Percentiles rank a stretch among this genome's conserved stretches.
phyloP scores from a whole-genome alignment of 1,140 invertebrate genomes.

The Lethrus apterus region DNA sequence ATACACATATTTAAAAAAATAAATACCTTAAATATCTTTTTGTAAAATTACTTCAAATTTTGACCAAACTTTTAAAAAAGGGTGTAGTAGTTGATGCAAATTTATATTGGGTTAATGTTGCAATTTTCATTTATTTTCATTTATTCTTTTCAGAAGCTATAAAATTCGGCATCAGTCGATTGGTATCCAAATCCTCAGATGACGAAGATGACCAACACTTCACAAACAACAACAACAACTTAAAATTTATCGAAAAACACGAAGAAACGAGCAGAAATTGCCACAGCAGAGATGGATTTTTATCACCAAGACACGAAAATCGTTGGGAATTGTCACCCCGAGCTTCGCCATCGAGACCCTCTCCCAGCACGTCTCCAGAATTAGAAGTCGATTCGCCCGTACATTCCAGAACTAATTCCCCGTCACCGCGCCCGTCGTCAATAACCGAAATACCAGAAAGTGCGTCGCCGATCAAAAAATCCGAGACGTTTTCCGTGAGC shows the following conservation, averaged over 20 bases:
- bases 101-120: not conserved
- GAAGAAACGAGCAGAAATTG: slow-evolving; percentile 23
- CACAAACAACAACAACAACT: slow-evolving; percentile 37
- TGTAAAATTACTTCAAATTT: too few species aligned
- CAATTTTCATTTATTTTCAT: not conserved
- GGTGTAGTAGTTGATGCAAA: too few species aligned
- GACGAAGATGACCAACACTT: slow-evolving; percentile 43
- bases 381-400: slow-evolving; percentile 63
- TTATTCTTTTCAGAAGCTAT: slow-evolving; percentile 55
- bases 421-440: slow-evolving; percentile 45
- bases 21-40: too few species aligned
- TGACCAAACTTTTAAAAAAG: too few species aligned
- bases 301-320: slow-evolving; percentile 7
- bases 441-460: slow-evolving; percentile 41
- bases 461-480: slow-evolving; percentile 53
- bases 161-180: slow-evolving; percentile 63
- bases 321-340: slow-evolving; percentile 10
- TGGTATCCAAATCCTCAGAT: slow-evolving; percentile 55
- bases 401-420: slow-evolving; percentile 43
- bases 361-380: slow-evolving; percentile 52
- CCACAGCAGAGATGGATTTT: slow-evolving; percentile 24
- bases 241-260: slow-evolving; percentile 21
- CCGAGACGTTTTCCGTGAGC: slow-evolving; percentile 70
- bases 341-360: slow-evolving; percentile 46
- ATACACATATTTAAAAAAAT: too few species aligned